Base-by-base conservation (phyloP, 2,888 invertebrate genomes). In the Apantesis nais region DNA sequence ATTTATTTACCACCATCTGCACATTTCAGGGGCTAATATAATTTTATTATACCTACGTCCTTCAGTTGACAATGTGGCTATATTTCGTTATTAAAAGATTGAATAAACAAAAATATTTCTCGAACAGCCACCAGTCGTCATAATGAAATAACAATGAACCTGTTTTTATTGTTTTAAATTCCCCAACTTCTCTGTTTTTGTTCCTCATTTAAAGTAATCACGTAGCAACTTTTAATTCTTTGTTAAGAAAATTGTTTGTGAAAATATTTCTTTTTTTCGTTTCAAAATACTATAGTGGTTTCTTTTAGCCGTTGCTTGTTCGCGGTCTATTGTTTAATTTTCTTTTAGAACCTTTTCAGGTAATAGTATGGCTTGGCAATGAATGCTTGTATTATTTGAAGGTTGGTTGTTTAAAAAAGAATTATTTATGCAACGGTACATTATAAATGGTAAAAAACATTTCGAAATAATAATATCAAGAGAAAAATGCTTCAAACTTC, bases 301-400 rank as follows among this genome's bases (percentile, higher is more conserved):
- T 68, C 71, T 65, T 70, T 65, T 63, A 39, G 48, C 55, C 65
- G 70, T 74, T 71, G 44, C 44, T 29, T n/a, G 14, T 34, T 61
- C 16, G 29, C 29, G 16, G 58, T 25, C 63, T 63, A 68, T 78
- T 81, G 74, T 80, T 78, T 67, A n/a, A 52, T 34, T 61, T 75
- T 73, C 64, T 76, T 76, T 73, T 39, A 72, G 70, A 76, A 67
- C 67, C 74, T 65, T 78, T 78, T 73, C 60, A 74, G 70, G 63
- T 71, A 60, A 66, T 67, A 80, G 74, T 37, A 66, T 71, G 68
- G 72, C 25, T 25, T 62, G 65, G 37, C 66, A 71, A 71, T 64
- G 69, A 74, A 72, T 69, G 52, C 39, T 58, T 29, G 16, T 25
- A 58, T 58, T 58, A 29, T 58, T 58, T 58, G 3, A 12, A 58